phyloP scores from a whole-genome alignment of 2,113 vertebrate species.

The Clarias batrachus region DNA sequence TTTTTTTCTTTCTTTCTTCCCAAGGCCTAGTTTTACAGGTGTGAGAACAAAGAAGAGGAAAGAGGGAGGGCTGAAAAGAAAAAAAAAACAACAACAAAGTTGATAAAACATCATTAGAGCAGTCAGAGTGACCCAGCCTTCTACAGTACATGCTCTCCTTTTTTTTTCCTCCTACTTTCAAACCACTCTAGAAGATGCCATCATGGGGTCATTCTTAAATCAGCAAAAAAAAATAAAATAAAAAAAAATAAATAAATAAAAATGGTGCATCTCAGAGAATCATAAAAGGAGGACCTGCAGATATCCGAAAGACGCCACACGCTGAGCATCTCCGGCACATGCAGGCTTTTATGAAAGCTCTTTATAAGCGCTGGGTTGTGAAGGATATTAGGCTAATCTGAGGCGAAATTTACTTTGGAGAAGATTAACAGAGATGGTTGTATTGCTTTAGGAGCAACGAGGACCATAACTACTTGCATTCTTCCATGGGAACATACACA shows the following conservation, averaged over 20 bases:
- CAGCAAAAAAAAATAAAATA: conserved; percentile 23
- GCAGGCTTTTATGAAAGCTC: not conserved
- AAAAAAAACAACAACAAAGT: conserved; percentile 15
- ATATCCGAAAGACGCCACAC: conserved; percentile 10
- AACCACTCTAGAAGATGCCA: conserved; percentile 31
- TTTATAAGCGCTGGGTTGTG: not conserved
- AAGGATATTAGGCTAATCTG: not conserved
- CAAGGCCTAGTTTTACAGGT: conserved; percentile 42
- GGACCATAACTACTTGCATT: not conserved
- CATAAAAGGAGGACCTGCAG: conserved; percentile 16
- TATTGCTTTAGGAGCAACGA: not conserved
- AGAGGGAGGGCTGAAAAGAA: not conserved
- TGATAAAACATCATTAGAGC: conserved; percentile 47
- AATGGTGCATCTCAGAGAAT: not conserved
- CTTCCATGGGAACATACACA: too few relatives aligned
- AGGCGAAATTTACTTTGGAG: not conserved
- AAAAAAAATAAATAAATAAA: not conserved
- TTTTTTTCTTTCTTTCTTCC: conserved; percentile 22
- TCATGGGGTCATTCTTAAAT: conserved; percentile 35
- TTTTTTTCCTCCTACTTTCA: conserved; percentile 4
- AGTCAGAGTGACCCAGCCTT: conserved; percentile 33
- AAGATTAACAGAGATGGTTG: not conserved
- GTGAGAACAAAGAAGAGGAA: conserved; percentile 28
- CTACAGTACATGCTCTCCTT: not conserved
- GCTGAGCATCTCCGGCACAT: not conserved